Evolutionary conservation across 2,113 vertebrate species (phyloP).

Genomic region (Aptenodytes forsteri): DNA sequence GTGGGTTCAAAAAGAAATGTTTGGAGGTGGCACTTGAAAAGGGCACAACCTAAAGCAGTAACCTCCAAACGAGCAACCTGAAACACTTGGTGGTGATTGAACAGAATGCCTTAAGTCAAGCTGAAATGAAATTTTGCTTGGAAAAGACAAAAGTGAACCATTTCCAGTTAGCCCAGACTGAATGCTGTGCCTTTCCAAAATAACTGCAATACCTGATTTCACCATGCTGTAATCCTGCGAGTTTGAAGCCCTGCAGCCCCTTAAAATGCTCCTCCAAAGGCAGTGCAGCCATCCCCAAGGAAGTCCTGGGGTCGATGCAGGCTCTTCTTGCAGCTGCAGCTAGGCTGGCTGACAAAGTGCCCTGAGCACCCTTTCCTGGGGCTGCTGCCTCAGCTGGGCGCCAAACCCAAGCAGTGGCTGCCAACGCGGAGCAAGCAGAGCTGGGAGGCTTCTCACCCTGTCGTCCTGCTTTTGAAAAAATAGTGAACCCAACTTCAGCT

Average conservation of each 20-base stretch:
- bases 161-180: neutral
- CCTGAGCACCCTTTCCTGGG: neutral
- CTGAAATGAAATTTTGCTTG: neutral
- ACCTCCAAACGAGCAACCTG: neutral
- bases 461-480: neutral
- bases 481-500: neutral
- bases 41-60: neutral
- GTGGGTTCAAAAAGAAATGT: neutral
- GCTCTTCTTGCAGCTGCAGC: neutral
- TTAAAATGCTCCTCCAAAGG: neutral
- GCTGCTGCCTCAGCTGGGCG: neutral
- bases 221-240: rapidly evolving
- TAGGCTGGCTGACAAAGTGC: neutral
- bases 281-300: neutral
- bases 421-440: rapidly evolving
- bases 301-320: too few species aligned
- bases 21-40: neutral
- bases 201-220: neutral
- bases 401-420: neutral
- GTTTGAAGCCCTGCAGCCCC: neutral
- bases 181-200: neutral
- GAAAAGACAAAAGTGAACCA: neutral
- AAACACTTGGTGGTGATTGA: neutral
- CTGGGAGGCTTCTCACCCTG: neutral
- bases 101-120: neutral